Evolutionary conservation across 2,113 vertebrate species (phyloP), one percentile per base, ranked within the genome.

Genomic region (Redunca redunca): DNA sequence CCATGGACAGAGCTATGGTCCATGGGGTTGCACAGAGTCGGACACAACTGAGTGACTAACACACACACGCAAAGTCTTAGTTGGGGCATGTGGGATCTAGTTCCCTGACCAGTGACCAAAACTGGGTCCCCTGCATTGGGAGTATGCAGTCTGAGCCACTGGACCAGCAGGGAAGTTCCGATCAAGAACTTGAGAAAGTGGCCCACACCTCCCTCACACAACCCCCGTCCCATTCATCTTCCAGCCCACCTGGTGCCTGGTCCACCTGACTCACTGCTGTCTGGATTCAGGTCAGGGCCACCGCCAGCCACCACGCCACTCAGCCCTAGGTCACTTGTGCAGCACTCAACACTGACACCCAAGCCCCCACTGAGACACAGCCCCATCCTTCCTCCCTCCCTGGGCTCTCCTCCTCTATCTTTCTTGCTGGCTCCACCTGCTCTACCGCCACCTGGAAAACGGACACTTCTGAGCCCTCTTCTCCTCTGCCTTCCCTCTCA

Each of bases 401-500:
- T 2, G 40, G 53, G 52, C 60, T 17, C 30, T 5, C 17, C 40
- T 36, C 46, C 11, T 40, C 36, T 48, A 1, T 7, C 62, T 50
- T 40, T 50, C 60, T 10, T 13, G 50, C 53, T 15, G 64, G 83
- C 33, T 21, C 19, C 43, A 23, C 16, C 9, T 58, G 33, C 26
- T 21, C 16, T 33, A n/a, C 6, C 0, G 2, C 33, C 33, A 33
- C 5, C 40, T 26, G 4, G 9, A 46, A 14, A 6, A 26, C 3
- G 64, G 23, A 28, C 13, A 5, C 5, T 83, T n/a, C 89, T 30
- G 30, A n/a, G 48, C 23, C 30, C 25, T 77, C 50, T n/a, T 78
- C 30, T 40, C 43, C 90, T 67, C 84, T 16, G 55, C 60, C 83
- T 28, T 33, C 87, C 53, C 5, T 36, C 57, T 77, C 52, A 1